These are phyloP conservation scores for Molossus molossus DNA, from an alignment of 2,797 vertebrate genomes.

Conservation along the genomic window DNA sequence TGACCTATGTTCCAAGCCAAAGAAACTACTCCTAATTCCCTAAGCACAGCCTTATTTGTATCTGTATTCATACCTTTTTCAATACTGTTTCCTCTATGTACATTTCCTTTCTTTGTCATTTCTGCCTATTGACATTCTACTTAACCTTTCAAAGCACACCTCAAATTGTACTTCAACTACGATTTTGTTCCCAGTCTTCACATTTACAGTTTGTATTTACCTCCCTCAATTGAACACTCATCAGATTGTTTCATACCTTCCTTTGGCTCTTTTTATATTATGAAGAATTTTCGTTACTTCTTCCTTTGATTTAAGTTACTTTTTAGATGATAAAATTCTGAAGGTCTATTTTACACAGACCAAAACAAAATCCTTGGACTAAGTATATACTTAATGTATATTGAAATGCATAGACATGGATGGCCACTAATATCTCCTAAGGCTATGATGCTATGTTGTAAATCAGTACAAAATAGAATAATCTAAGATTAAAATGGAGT, in stretches of 20 bases:
- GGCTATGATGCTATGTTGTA: background rate
- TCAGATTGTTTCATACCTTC: background rate
- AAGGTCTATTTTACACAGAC: background rate
- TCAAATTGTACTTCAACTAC: background rate
- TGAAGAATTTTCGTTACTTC: background rate
- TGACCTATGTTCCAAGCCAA: background rate
- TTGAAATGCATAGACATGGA: background rate
- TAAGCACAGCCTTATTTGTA: background rate
- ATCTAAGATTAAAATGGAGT: background rate
- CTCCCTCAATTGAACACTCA: background rate
- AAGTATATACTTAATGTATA: background rate
- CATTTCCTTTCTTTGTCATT: background rate
- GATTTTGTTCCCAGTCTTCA: background rate
- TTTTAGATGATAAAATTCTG: background rate
- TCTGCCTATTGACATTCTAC: background rate
- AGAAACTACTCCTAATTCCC: background rate
- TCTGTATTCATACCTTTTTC: background rate
- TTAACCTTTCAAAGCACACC: background rate
- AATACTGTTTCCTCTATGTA: background rate
- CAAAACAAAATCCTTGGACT: background rate
- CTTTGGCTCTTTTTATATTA: background rate
- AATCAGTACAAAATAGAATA: background rate
- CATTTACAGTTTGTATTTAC: background rate
- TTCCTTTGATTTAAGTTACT: background rate
- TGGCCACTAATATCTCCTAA: background rate